Evolutionary conservation across 2,888 invertebrate genomes (phyloP).

Genomic region (Acanthoscelides obtectus): DNA sequence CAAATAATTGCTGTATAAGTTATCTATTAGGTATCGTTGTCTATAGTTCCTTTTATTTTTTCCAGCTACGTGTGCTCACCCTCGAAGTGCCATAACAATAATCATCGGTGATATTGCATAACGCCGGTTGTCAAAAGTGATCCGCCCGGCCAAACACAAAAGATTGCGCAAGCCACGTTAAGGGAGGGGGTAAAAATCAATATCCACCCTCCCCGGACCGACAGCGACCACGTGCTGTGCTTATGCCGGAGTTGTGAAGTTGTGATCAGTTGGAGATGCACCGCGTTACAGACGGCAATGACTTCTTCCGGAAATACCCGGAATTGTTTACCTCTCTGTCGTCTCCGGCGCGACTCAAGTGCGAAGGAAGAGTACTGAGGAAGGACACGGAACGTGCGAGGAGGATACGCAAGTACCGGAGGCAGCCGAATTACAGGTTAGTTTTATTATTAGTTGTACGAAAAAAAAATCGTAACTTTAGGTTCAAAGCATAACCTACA

Average conservation of each 20-base stretch:
- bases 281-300: conserved; percentile 11
- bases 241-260: not conserved
- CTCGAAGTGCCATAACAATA: not conserved
- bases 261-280: not conserved
- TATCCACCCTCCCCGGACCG: conserved; percentile 6
- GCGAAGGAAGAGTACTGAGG: conserved; percentile 24
- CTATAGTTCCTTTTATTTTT: not conserved
- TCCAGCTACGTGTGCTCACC: not conserved
- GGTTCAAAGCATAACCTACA: no score
- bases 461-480: no score
- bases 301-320: conserved; percentile 33
- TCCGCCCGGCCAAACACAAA: conserved; percentile 1
- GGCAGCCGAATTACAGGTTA: conserved; percentile 20
- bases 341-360: conserved; percentile 13
- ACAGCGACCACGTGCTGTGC: not conserved
- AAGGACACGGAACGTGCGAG: conserved; percentile 22
- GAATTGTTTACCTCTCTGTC: conserved; percentile 29
- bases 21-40: no score
- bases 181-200: conserved; percentile 19
- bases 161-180: conserved; percentile 14
- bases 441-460: no score
- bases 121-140: not conserved
- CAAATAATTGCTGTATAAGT: no score
- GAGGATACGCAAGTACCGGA: conserved; percentile 17
- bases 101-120: not conserved